phyloP scores from a whole-genome alignment of 2,113 vertebrate species.

The Heteronetta atricapilla region DNA sequence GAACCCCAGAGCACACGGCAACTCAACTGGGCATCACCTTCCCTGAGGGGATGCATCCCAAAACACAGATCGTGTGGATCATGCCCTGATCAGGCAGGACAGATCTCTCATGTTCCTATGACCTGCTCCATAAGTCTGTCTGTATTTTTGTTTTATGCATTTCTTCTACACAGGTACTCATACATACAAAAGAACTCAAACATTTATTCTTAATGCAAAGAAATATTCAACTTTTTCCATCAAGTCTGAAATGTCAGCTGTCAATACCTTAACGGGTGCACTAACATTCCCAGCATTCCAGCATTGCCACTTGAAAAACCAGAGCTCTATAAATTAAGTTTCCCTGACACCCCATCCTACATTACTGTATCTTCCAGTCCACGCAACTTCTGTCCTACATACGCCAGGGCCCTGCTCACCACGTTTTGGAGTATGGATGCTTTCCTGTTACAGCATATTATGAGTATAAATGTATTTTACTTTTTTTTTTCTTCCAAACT shows the following conservation, averaged over 20 bases:
- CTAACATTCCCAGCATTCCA: not conserved
- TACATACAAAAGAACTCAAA: not conserved
- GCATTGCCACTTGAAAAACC: not conserved
- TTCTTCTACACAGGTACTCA: not conserved
- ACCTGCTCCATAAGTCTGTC: not conserved
- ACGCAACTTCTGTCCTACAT: not conserved
- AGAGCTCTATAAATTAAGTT: not conserved
- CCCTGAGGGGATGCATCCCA: not conserved
- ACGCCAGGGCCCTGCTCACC: not conserved
- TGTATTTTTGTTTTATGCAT: not conserved
- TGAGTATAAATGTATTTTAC: not conserved
- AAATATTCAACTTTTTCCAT: not conserved
- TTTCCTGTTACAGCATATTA: not conserved
- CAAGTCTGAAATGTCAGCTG: not conserved
- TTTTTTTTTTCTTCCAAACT: not conserved
- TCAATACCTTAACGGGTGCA: not conserved
- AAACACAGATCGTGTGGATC: accelerated
- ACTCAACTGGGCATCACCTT: not conserved
- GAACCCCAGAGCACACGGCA: not conserved
- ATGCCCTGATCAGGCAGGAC: accelerated
- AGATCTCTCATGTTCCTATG: not conserved
- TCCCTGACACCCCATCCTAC: not conserved
- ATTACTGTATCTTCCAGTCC: not conserved
- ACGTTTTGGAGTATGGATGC: not conserved
- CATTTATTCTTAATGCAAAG: not conserved